Evolutionary conservation across 2,113 vertebrate genomes (phyloP).

Genomic region (Carassius auratus): DNA sequence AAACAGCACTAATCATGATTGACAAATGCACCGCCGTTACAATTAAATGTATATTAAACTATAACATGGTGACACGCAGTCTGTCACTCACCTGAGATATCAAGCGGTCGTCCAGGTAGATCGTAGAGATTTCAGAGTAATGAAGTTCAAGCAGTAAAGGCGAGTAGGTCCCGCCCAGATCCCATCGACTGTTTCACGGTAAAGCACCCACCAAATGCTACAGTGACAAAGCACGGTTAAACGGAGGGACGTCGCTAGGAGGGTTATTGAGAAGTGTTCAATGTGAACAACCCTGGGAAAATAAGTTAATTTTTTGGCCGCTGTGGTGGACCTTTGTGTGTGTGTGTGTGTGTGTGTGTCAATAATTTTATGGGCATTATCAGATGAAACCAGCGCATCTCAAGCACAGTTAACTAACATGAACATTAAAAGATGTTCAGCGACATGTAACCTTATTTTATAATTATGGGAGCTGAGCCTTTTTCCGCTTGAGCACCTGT

Average conservation of each 20-base stretch:
- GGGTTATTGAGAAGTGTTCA: background rate
- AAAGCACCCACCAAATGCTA: conserved; percentile 14
- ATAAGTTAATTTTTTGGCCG: background rate
- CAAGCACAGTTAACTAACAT: background rate
- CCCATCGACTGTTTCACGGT: conserved; percentile 7
- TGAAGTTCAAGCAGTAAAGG: conserved; percentile 29
- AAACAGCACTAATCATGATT: background rate
- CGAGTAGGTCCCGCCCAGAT: conserved; percentile 38
- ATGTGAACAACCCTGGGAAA: background rate
- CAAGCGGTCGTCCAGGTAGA: conserved; percentile 45
- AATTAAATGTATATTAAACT: background rate
- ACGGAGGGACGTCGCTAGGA: background rate
- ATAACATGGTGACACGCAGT: background rate
- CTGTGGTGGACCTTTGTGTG: background rate
- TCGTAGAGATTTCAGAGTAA: conserved; percentile 29
- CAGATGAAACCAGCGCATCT: background rate
- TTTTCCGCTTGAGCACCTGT: background rate
- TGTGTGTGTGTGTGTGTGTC: too few relatives aligned
- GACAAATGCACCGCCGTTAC: background rate
- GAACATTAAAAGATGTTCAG: background rate
- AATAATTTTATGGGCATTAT: background rate
- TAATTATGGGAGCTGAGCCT: too few relatives aligned
- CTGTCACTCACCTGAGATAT: conserved; percentile 37
- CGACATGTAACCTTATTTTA: background rate
- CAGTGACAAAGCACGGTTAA: conserved; percentile 20